Evolutionary conservation across 1,140 invertebrate species (phyloP), one percentile per base, ranked within the genome.

Genomic region (Diuraphis noxia): DNA sequence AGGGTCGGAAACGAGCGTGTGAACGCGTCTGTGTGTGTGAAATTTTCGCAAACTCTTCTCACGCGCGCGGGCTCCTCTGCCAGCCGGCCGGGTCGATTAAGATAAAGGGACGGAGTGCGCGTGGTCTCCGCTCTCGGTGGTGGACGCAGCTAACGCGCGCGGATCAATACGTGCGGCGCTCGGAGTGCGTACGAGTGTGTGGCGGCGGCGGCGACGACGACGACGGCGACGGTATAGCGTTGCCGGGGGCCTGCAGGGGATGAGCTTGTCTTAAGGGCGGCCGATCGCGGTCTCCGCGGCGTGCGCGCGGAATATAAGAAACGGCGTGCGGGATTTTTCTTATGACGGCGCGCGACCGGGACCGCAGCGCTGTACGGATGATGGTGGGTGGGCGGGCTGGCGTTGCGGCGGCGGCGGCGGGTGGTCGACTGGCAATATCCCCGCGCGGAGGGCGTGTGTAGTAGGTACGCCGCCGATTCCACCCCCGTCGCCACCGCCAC

Each of bases 221-320:
- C 9, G 82, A 21, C 84, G 49, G 36, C 9, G 49, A 36, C 5
- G 63, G n/a, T n/a, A n/a, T n/a, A n/a, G 40, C 23, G 41, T 9
- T 25, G 41, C 3, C n/a, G 72, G 30, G 9, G 77, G 41, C 34
- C 34, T 10, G 43, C 88, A 7, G 40, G 88, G 77, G 88, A 81
- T 81, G 88, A 81, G 88, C 88, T 43, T 77, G 88, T 91, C 88
- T 91, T 91, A 91, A 91, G 88, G 88, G 88, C n/a, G 88, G 88
- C 30, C 40, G 34, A 36, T 38, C 17, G 77, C 21, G 77, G 77
- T 23, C 34, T 36, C 34, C 21, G 41, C n/a, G 72, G 56, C 5
- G 72, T 34, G 34, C 49, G 19, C 23, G 43, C 72, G 72, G 72
- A 36, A 91, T 91, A 91, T 90, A 90, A 90, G 88, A 91, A 91